These are phyloP conservation scores for Drosophila picticornis DNA, from an alignment of 2,888 invertebrate species.

Conservation along the genomic window DNA sequence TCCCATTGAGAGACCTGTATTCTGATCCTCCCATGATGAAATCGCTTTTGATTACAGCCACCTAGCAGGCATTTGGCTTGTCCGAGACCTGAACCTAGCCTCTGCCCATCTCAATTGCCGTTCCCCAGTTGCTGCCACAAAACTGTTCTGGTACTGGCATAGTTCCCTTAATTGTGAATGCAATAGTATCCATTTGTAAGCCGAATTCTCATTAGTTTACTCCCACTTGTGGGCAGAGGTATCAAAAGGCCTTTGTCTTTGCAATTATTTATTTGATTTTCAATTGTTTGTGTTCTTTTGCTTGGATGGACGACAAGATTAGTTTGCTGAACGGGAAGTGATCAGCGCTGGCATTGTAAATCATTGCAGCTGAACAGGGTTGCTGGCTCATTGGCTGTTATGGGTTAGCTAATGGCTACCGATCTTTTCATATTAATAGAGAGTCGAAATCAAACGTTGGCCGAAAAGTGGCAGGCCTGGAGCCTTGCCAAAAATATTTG, in stretches of 20 bases:
- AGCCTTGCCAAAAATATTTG: slow-evolving; percentile 44
- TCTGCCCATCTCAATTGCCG: neutral
- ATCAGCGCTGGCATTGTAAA: slow-evolving; percentile 12
- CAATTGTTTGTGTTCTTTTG: neutral
- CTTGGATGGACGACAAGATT: neutral
- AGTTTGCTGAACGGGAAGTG: neutral
- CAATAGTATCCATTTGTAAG: neutral
- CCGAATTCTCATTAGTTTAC: neutral
- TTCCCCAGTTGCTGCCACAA: neutral
- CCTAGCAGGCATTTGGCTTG: neutral
- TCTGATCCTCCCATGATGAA: neutral
- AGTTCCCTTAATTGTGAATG: neutral
- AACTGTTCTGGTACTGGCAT: neutral
- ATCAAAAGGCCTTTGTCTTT: neutral
- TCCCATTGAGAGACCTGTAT: neutral
- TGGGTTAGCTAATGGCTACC: slow-evolving; percentile 28
- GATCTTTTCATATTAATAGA: slow-evolving; percentile 25
- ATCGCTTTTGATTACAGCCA: neutral
- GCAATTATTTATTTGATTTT: neutral
- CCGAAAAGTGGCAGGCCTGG: slow-evolving; percentile 1
- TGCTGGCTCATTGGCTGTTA: neutral
- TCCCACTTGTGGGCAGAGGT: neutral
- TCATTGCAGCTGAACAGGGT: neutral
- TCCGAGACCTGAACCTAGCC: neutral
- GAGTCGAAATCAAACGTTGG: slow-evolving; percentile 1